Base-by-base conservation (phyloP, 2,888 invertebrate genomes). In the Galerucella calmariensis region DNA sequence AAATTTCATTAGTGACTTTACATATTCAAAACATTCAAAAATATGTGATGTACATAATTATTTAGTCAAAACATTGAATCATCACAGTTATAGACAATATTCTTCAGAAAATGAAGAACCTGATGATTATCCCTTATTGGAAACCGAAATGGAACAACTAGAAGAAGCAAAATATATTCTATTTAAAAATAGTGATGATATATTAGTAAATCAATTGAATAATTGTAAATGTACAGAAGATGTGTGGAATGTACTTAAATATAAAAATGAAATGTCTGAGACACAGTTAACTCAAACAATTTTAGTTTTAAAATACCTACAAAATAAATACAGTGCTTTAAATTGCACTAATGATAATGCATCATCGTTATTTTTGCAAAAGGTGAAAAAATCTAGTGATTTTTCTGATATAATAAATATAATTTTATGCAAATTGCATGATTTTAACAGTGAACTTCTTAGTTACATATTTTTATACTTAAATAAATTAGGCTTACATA, bases 391-490 rank as follows among this genome's bases (percentile, higher is more conserved):
- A 27, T 82, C 85, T 74, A 63, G 76, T 72, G 83, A 84, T 73
- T 88, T 87, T 79, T 74, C 79, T 56, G 75, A 78, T 61, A 76
- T 88, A 58, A 69, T 87, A 20, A 71, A 72, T 44, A 59, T 12
- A 4, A 81, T 90, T 14, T 80, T 82, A 8, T 59, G 82, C 5
- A 83, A 85, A 20, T 76, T 86, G 41, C 35, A 79, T 8, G 51
- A 82, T 4, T 87, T 89, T 82, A 83, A 87, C 77, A 63, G 83
- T 0, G 83, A 88, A 51, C 86, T 87, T 48, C 79, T 88, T 51
- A 88, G 89, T 76, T 88, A 87, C 75, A 83, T 86, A 69, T 84
- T 89, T 41, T 82, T 89, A 20, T 89, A 90, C 78, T 83, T 90
- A 65, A 87, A 85, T 61, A 89, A 89, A 82, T 85, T 90, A 78